Evolutionary conservation across 2,113 vertebrate genomes (phyloP), one percentile per base, ranked within the genome.

Genomic region (Sinocyclocheilus rhinocerous): DNA sequence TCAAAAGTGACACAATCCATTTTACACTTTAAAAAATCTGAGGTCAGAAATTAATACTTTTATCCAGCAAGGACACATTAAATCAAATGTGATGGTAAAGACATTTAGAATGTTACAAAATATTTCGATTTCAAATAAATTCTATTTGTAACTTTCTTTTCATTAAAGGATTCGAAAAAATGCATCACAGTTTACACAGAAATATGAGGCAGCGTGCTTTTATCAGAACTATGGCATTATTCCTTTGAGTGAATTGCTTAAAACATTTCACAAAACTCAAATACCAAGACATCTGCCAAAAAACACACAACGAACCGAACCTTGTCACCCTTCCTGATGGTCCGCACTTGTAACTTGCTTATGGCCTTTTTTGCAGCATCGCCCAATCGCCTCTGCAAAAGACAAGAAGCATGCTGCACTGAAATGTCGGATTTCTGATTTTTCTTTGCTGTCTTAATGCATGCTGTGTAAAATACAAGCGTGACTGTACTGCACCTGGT

Each of bases 361-460:
- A 99, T 97, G 80, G 98, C 98, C 93, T 99, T 99, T 94, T 99
- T 99, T 61, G 98, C 97, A 83, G 98, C 98, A 87, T 99, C 98
- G 91, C 97, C 98, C 65, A 99, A 95, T 65, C 98, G 97, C 89
- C 98, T 96, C 98, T 99, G 95, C 85, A 94, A 96, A 78, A 94
- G 12, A 86, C 36, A 87, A 16, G 33, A 39, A 65, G 52, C 11
- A 39, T 33, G n/a, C 9, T 24, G 16, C 26, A 29, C 15, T 65
- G 10, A 26, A 3, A 10, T 33, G 3, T 8, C 0, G 0, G 2
- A 57, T 57, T 57, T 6, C 39, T 6, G 39, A 48, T 48, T 48
- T 45, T 12, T 48, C 45, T 48, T 48, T 48, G 8, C 20, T 22
- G 4, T 55, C 16, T 26, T 12, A 65, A 65, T 65, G 12, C 63